Evolutionary conservation across 2,888 invertebrate species (phyloP).

Genomic region (Acronicta psi): DNA sequence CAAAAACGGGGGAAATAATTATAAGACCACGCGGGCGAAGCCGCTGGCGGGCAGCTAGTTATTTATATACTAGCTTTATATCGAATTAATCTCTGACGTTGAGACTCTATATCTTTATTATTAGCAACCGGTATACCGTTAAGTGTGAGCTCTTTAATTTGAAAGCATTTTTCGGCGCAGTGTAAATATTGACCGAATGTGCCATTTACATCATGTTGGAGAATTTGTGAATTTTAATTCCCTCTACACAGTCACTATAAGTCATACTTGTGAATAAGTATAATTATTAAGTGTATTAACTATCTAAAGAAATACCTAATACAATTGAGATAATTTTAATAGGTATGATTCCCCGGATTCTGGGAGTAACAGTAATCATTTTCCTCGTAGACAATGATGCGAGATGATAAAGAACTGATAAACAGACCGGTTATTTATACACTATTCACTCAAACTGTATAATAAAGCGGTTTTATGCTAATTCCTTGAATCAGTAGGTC

Average conservation of each 20-base stretch:
- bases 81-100: too few species aligned
- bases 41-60: too few species aligned
- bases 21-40: too few species aligned
- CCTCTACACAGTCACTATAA: conserved; percentile 6
- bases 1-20: too few species aligned
- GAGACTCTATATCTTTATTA: not conserved
- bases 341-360: conserved; percentile 8
- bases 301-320: conserved; percentile 22
- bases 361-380: conserved; percentile 40
- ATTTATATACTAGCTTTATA: too few species aligned
- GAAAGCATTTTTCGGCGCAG: conserved; percentile 26
- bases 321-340: conserved; percentile 36
- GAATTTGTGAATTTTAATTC: conserved; percentile 32
- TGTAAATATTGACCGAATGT: conserved; percentile 48
- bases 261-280: conserved; percentile 9
- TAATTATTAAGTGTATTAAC: too few species aligned
- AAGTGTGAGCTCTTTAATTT: conserved; percentile 27
- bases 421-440: conserved; percentile 29
- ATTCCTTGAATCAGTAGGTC: conserved; percentile 21
- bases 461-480: conserved; percentile 15
- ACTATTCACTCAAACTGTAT: conserved; percentile 11
- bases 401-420: conserved; percentile 37
- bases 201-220: conserved; percentile 32
- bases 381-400: conserved; percentile 29
- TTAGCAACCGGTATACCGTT: conserved; percentile 10